Conservation (phyloP, 2,113 vertebrate species). For the Erythrocercus mccallii region DNA sequence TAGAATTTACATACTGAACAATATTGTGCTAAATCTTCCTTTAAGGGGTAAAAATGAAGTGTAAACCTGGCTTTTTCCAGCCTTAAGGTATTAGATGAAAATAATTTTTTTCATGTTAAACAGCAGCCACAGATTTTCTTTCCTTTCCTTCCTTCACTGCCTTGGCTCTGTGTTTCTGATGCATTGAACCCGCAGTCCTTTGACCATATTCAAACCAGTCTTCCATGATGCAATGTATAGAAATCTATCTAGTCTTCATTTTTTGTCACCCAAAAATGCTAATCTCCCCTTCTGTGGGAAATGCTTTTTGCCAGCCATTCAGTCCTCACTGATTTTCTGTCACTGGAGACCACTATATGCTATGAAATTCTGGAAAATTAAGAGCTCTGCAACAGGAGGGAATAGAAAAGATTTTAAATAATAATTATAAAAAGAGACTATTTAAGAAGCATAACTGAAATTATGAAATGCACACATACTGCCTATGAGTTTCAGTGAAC, state of each 20-base stretch:
- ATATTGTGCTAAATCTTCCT: constrained; percentile 34
- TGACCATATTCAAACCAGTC: neutral
- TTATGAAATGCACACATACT: neutral
- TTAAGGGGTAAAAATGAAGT: constrained; percentile 31
- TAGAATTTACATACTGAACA: constrained; percentile 56
- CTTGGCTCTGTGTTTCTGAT: neutral
- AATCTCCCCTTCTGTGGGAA: neutral
- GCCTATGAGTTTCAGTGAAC: neutral
- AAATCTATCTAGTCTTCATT: neutral
- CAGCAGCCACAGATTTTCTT: neutral
- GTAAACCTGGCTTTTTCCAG: constrained; percentile 1
- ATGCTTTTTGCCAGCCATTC: neutral
- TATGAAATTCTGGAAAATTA: neutral
- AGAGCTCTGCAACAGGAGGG: neutral
- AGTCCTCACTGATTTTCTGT: neutral
- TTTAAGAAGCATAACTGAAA: neutral
- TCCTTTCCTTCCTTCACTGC: neutral
- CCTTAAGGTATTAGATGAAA: constrained; percentile 1
- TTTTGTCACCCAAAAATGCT: neutral
- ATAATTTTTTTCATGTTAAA: neutral
- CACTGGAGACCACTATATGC: neutral
- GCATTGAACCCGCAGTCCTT: neutral
- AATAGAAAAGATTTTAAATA: neutral
- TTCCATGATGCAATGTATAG: neutral
- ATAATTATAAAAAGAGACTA: neutral